Base-by-base conservation (phyloP, 2,888 invertebrate genomes). In the Heliconius ethilla region DNA sequence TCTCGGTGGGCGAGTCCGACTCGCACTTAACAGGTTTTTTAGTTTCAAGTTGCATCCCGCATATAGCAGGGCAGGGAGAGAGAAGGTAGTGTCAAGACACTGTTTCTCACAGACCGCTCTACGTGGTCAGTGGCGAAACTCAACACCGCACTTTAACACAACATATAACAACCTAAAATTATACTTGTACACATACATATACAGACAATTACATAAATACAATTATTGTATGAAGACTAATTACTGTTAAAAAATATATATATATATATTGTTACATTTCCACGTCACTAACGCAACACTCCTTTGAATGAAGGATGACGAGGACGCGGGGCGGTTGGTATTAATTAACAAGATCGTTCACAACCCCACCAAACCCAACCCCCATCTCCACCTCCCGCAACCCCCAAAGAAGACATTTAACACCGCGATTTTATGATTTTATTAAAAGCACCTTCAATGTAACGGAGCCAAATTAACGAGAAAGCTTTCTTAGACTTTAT, bases 291-390 rank as follows among this genome's bases (percentile, higher is more conserved):
- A 10, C 11, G 45, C 7, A 40, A 70, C 45, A 45, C 70, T 70
- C 70, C 45, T 45, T 70, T 70, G 45, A 51, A 70, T 70, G 51
- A 55, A 29, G 29, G 51, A 29, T 67, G 37, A 67, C 67, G 37
- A 69, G 40, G 11, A n/a, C 37, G 25, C 11, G 67, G 40, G 51
- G 51, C 15, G 70, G 70, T 70, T 29, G 29, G 11, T 22, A 59
- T 72, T 59, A 72, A 72, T 72, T 55, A 59, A 72, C 55, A 72
- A 29, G 29, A 72, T 76, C 73, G 63, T 62, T 76, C 73, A 69
- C 73, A 25, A 5, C 13, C 4, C 13, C 51, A 11, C n/a, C n/a
- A 33, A 7, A 33, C 10, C 59, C n/a, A 5, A 22, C 22, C 55
- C 11, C 11, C 73, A 29, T 18, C 2, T 7, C 51, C 51, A 33